Evolutionary conservation across 2,888 invertebrate genomes (phyloP).

Genomic region (Stegophylla sp.): DNA sequence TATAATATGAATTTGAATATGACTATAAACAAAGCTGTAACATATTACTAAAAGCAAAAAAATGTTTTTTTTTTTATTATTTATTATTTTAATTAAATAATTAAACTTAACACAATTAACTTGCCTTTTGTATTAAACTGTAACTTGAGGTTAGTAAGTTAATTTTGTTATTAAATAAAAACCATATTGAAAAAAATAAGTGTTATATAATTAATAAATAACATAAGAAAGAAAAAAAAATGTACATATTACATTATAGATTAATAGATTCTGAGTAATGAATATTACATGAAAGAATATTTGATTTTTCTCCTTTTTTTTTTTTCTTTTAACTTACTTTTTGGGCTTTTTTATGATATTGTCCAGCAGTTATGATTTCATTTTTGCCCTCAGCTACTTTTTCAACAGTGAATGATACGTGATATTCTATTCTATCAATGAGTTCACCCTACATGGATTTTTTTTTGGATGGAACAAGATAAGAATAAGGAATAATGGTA

Average conservation of each 20-base stretch:
- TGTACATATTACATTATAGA: neutral
- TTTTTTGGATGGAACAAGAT: slow-evolving; percentile 31
- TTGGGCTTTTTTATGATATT: slow-evolving; percentile 86
- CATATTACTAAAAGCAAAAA: slow-evolving; percentile 20
- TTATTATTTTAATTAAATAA: neutral
- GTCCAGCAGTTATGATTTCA: slow-evolving; percentile 79
- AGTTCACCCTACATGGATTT: slow-evolving; percentile 78
- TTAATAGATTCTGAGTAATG: slow-evolving; percentile 33
- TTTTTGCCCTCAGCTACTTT: slow-evolving; percentile 81
- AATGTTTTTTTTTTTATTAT: neutral
- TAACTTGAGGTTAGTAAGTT: neutral
- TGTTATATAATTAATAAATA: no score
- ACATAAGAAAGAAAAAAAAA: neutral
- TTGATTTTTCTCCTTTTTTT: neutral
- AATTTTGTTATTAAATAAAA: slow-evolving; percentile 38
- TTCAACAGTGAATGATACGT: slow-evolving; percentile 85
- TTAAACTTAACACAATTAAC: slow-evolving; percentile 3
- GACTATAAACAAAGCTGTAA: slow-evolving; percentile 47
- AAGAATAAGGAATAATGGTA: slow-evolving; percentile 52
- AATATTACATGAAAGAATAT: slow-evolving; percentile 57
- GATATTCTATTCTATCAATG: slow-evolving; percentile 92
- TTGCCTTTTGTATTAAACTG: slow-evolving; percentile 39
- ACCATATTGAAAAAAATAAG: slow-evolving; percentile 62
- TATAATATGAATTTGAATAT: slow-evolving; percentile 44
- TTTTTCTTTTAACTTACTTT: slow-evolving; percentile 73